These are phyloP conservation scores for Chiloscyllium punctatum DNA, from an alignment of 2,797 vertebrate species.

Conservation along the genomic window DNA sequence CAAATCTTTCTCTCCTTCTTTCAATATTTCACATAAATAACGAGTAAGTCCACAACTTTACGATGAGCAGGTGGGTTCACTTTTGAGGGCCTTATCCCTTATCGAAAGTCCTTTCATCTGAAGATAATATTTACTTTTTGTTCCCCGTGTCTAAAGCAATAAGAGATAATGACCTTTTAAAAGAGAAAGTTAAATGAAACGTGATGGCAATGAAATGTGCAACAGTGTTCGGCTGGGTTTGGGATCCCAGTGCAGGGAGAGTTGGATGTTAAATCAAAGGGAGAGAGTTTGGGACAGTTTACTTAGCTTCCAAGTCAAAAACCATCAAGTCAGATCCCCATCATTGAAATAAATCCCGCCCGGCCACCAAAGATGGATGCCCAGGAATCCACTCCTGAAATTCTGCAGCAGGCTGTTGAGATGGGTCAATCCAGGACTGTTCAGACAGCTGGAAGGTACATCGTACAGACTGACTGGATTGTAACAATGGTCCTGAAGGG, in stretches of 20 bases:
- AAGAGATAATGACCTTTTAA: not conserved
- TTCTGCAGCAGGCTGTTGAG: not conserved
- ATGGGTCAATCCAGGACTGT: not conserved
- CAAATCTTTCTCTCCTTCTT: not conserved
- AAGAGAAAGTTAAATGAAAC: not conserved
- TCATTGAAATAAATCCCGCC: not conserved
- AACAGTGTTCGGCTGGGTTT: not conserved
- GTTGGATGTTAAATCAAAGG: not conserved
- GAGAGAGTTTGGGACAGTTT: not conserved
- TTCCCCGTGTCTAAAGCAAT: not conserved
- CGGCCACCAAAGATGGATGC: not conserved
- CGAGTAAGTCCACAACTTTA: not conserved
- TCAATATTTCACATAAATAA: not conserved
- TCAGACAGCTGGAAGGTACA: not conserved
- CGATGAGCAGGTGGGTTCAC: not conserved
- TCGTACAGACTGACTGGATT: not conserved
- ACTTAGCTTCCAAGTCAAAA: not conserved
- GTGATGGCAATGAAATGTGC: not conserved
- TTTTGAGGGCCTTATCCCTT: not conserved
- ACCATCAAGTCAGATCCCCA: not conserved
- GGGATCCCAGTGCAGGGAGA: not conserved
- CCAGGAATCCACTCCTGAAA: slow-evolving; percentile 2
- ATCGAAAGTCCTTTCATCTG: not conserved
- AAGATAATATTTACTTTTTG: not conserved
- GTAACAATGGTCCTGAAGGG: not conserved